phyloP scores from a whole-genome alignment of 92 coral and sea anemone genomes.

The Parazoanthus atlanticus region DNA sequence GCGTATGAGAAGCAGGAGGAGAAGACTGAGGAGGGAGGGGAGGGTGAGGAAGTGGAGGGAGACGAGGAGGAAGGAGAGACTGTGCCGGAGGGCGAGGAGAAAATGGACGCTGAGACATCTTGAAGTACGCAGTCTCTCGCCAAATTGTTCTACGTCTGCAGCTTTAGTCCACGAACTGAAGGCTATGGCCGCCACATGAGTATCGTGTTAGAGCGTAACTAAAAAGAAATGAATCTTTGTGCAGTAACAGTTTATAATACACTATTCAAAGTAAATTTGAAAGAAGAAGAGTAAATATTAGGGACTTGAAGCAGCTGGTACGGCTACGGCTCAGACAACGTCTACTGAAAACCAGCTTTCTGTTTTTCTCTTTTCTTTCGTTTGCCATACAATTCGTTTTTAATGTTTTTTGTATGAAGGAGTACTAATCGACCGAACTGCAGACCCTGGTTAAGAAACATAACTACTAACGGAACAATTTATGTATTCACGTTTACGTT shows the following conservation, averaged over 20 bases:
- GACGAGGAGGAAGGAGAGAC: conserved; percentile 56
- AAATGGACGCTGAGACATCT: conserved; percentile 72
- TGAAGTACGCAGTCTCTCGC: conserved; percentile 17
- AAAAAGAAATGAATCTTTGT: neutral
- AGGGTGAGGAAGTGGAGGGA: conserved; percentile 77
- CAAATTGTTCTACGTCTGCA: neutral
- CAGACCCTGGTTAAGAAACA: too few species aligned
- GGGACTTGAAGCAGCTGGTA: too few species aligned
- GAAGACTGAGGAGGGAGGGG: conserved; percentile 89
- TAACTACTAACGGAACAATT: too few species aligned
- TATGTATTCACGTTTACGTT: too few species aligned
- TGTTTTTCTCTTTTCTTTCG: too few species aligned
- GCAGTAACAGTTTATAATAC: neutral
- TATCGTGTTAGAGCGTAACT: neutral
- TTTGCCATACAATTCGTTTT: too few species aligned
- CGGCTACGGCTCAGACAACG: too few species aligned
- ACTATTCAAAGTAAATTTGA: neutral
- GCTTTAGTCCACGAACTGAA: neutral
- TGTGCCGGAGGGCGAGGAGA: conserved; percentile 71
- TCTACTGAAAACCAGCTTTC: too few species aligned
- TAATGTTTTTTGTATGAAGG: too few species aligned
- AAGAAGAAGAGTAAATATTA: too few species aligned
- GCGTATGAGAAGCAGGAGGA: conserved; percentile 95
- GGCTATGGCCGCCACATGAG: neutral
- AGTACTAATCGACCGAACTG: too few species aligned